A percentile compares a stretch with the other conserved stretches of the same genome.
Conservation (phyloP, 53 echinoderm and acorn worm species). For the Glandiceps talaboti region DNA sequence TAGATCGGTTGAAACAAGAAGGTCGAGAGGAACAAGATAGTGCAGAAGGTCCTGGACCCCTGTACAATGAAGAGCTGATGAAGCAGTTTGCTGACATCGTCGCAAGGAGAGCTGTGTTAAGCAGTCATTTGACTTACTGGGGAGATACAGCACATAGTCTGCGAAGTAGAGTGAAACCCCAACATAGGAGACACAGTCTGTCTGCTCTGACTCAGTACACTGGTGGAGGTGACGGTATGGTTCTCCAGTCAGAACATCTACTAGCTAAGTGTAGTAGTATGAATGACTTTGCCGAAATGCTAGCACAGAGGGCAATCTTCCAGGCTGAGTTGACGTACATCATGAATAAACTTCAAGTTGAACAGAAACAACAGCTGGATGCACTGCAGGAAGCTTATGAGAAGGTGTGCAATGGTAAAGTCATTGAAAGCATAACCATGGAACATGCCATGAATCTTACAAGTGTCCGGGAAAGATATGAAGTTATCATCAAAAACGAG, state of each 20-base stretch:
- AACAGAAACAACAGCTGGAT: slow-evolving; percentile 1
- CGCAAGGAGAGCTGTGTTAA: slow-evolving; percentile 17
- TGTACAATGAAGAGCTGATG: slow-evolving; percentile 5
- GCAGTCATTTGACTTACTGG: slow-evolving; percentile 13
- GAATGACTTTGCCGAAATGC: slow-evolving; percentile 6
- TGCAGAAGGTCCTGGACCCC: neutral
- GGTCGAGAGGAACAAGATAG: slow-evolving; percentile 8
- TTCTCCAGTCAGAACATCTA: neutral
- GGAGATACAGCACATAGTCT: slow-evolving; percentile 3
- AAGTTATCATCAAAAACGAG: slow-evolving; percentile 39
- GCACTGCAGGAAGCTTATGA: slow-evolving; percentile 12
- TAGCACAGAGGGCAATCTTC: slow-evolving; percentile 4
- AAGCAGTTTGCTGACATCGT: slow-evolving; percentile 12
- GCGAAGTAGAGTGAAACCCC: neutral
- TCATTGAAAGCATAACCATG: slow-evolving; percentile 39
- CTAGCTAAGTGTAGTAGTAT: slow-evolving; percentile 19
- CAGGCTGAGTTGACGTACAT: slow-evolving; percentile 9
- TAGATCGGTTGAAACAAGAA: slow-evolving; percentile 9
- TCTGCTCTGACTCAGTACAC: neutral
- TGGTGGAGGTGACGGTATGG: neutral
- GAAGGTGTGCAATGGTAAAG: neutral
- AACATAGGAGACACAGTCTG: neutral
- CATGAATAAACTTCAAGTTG: neutral
- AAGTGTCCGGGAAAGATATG: slow-evolving; percentile 44
- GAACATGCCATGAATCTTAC: slow-evolving; percentile 60